phyloP scores from a whole-genome alignment of 1,140 invertebrate genomes.

The Sinonovacula constricta region DNA sequence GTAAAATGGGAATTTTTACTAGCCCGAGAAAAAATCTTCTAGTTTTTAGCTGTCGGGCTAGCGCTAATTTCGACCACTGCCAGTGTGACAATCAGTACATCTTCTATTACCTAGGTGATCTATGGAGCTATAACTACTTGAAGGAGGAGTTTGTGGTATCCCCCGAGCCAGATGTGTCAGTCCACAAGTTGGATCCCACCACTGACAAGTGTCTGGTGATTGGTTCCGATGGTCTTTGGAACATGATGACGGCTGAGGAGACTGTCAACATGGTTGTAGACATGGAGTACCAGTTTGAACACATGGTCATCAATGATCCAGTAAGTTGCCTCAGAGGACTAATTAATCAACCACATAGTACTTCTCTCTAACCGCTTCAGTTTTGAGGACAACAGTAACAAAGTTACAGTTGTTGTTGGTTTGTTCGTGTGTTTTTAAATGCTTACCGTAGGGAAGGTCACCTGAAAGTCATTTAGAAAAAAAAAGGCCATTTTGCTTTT shows the following conservation, averaged over 20 bases:
- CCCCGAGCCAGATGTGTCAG: slow-evolving; percentile 97
- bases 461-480: too few relatives aligned
- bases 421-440: too few relatives aligned
- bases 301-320: slow-evolving; percentile 71
- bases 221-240: slow-evolving; percentile 98
- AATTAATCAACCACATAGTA: too few relatives aligned
- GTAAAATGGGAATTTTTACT: too few relatives aligned
- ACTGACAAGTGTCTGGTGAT: slow-evolving; percentile 93
- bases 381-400: too few relatives aligned
- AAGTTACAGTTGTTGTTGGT: too few relatives aligned
- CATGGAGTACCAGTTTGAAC: slow-evolving; percentile 71
- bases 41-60: too few relatives aligned
- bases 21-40: too few relatives aligned
- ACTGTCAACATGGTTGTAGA: slow-evolving; percentile 89
- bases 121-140: slow-evolving; percentile 97
- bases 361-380: too few relatives aligned
- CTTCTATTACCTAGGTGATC: slow-evolving; percentile 84
- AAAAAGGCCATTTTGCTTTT: too few relatives aligned
- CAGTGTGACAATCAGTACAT: background rate
- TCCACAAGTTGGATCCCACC: slow-evolving; percentile 89
- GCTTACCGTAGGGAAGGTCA: too few relatives aligned
- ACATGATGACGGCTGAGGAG: slow-evolving; percentile 91
- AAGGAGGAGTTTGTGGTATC: slow-evolving; percentile 95
- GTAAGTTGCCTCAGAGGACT: slow-evolving; percentile 65
- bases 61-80: too few relatives aligned